Percentiles rank a stretch among this genome's conserved stretches.
Conservation (phyloP, 2,113 vertebrate genomes). For the Alces alces region DNA sequence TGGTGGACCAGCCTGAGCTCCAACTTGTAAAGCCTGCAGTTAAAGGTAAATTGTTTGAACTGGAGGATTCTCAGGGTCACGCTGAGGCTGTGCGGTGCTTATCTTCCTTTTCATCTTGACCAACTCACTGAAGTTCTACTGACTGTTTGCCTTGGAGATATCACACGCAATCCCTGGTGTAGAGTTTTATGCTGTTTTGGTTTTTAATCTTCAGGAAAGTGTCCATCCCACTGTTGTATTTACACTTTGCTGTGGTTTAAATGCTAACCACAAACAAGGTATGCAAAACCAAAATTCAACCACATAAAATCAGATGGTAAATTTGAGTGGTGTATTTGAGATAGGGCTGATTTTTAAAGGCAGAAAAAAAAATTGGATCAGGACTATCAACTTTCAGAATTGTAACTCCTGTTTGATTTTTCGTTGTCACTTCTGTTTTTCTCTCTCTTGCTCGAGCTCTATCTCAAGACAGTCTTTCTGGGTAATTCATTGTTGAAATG, state of each 20-base stretch:
- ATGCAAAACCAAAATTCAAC: not conserved
- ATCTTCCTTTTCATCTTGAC: not conserved
- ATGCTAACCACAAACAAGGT: not conserved
- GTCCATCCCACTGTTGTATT: not conserved
- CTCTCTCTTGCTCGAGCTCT: not conserved
- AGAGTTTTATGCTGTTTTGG: not conserved
- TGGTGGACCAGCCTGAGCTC: no score
- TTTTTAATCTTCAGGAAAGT: not conserved
- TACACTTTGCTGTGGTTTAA: not conserved
- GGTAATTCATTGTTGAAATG: not conserved
- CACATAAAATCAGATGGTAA: not conserved
- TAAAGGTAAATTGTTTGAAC: not conserved
- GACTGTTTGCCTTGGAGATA: not conserved
- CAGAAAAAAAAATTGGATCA: not conserved
- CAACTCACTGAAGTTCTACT: not conserved
- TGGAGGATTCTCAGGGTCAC: not conserved
- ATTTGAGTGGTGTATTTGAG: not conserved
- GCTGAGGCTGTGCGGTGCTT: not conserved
- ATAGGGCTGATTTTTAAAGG: not conserved
- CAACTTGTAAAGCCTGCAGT: not conserved
- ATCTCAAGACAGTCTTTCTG: not conserved
- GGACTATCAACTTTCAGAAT: not conserved
- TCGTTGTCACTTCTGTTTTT: not conserved
- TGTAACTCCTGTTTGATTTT: not conserved
- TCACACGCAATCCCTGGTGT: not conserved